A percentile compares a stretch with the other conserved stretches of the same genome.
phyloP scores from a whole-genome alignment of 2,888 invertebrate species.

The Platycheirus rosarum region DNA sequence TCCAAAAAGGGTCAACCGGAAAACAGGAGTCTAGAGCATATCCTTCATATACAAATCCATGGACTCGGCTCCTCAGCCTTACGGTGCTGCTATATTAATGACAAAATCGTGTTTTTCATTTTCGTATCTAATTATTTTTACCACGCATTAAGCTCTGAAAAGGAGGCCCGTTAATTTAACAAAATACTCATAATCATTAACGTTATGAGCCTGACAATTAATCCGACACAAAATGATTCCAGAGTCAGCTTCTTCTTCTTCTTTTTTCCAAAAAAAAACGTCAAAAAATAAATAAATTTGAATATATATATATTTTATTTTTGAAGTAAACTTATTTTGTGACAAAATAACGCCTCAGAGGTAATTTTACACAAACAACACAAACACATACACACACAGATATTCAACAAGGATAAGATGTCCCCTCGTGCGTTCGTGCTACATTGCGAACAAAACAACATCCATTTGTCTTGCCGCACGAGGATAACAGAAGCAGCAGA shows the following conservation, averaged over 20 bases:
- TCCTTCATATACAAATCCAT: too few relatives aligned
- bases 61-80: too few relatives aligned
- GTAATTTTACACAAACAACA: constrained; percentile 9
- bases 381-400: background rate
- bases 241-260: constrained; percentile 25
- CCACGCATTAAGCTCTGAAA: constrained; percentile 59
- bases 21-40: constrained; percentile 1
- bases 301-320: constrained; percentile 31
- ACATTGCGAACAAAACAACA: constrained; percentile 23
- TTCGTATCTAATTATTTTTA: constrained; percentile 67
- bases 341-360: constrained; percentile 66
- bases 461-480: constrained; percentile 60
- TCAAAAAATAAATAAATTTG: constrained; percentile 65
- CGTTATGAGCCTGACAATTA: constrained; percentile 51
- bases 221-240: constrained; percentile 35
- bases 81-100: constrained; percentile 52
- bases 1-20: constrained; percentile 29
- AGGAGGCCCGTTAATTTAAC: constrained; percentile 54
- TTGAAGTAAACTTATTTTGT: constrained; percentile 32
- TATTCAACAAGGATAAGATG: constrained; percentile 17
- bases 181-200: constrained; percentile 70
- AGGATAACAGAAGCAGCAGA: constrained; percentile 16
- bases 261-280: constrained; percentile 23
- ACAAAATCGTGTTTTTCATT: constrained; percentile 69
- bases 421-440: constrained; percentile 64